These are phyloP conservation scores for Phenacoccus solenopsis DNA, from an alignment of 1,140 invertebrate species.

Conservation along the genomic window DNA sequence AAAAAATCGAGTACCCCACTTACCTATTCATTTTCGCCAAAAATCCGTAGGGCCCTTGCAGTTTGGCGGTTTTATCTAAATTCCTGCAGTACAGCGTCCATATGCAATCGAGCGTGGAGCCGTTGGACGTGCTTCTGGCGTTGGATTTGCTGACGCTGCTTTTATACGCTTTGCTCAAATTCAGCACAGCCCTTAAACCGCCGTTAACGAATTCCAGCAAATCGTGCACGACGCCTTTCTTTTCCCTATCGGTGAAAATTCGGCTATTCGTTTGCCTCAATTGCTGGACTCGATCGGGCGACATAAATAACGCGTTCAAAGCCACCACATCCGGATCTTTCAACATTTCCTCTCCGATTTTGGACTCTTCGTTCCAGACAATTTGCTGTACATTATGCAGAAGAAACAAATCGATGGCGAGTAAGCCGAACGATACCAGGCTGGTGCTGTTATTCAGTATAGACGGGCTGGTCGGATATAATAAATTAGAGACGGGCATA, in stretches of 20 bases:
- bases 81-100: conserved; percentile 48
- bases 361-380: conserved; percentile 39
- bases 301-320: conserved; percentile 41
- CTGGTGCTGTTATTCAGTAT: conserved; percentile 29
- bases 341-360: conserved; percentile 35
- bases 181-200: conserved; percentile 41
- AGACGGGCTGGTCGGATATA: conserved; percentile 25
- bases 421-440: conserved; percentile 41
- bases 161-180: conserved; percentile 42
- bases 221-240: conserved; percentile 34
- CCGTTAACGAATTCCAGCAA: conserved; percentile 41
- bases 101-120: conserved; percentile 40
- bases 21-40: conserved; percentile 48
- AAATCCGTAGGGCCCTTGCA: conserved; percentile 42
- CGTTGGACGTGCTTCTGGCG: conserved; percentile 7
- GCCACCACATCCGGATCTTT: conserved; percentile 42
- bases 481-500: conserved; percentile 32
- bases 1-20: conserved; percentile 19
- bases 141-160: conserved; percentile 27
- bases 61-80: conserved; percentile 40
- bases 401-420: conserved; percentile 44
- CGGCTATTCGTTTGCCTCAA: conserved; percentile 24
- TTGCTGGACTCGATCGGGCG: conserved; percentile 35
- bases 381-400: conserved; percentile 45
- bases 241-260: conserved; percentile 20